Conservation (phyloP, 2,888 invertebrate genomes). For the Orthosia incerta region DNA sequence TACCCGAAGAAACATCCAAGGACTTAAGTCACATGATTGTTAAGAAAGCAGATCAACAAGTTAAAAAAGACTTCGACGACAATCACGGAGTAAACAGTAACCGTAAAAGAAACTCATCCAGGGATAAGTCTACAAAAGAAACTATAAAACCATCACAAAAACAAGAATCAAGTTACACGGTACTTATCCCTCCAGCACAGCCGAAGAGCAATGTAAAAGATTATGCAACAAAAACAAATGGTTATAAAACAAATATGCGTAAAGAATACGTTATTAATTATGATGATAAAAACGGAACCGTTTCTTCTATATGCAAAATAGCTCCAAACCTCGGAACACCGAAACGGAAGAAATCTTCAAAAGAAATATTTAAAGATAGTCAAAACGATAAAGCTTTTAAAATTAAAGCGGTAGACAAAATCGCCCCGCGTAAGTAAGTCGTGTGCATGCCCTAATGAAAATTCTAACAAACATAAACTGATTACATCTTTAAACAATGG, state of each 20-base stretch:
- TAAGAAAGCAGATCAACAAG: constrained; percentile 28
- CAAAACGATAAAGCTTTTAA: constrained; percentile 76
- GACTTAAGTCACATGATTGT: constrained; percentile 24
- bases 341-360: constrained; percentile 76
- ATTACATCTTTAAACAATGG: constrained; percentile 80
- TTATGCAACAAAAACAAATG: constrained; percentile 63
- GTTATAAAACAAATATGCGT: constrained; percentile 73
- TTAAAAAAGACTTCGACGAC: constrained; percentile 32
- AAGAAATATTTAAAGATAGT: constrained; percentile 76
- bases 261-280: constrained; percentile 88
- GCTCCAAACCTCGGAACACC: constrained; percentile 75
- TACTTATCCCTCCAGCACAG: constrained; percentile 36
- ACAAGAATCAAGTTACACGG: constrained; percentile 59
- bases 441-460: constrained; percentile 83
- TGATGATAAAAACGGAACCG: constrained; percentile 88
- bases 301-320: constrained; percentile 86
- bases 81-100: constrained; percentile 56
- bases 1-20: constrained; percentile 42
- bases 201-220: constrained; percentile 65
- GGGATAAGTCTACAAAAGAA: constrained; percentile 65
- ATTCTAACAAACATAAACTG: constrained; percentile 78
- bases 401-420: constrained; percentile 80
- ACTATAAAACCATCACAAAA: constrained; percentile 63
- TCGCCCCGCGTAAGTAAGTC: constrained; percentile 87
- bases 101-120: constrained; percentile 63